Conservation (phyloP, 2,888 invertebrate genomes). For the Mythimna albipuncta region DNA sequence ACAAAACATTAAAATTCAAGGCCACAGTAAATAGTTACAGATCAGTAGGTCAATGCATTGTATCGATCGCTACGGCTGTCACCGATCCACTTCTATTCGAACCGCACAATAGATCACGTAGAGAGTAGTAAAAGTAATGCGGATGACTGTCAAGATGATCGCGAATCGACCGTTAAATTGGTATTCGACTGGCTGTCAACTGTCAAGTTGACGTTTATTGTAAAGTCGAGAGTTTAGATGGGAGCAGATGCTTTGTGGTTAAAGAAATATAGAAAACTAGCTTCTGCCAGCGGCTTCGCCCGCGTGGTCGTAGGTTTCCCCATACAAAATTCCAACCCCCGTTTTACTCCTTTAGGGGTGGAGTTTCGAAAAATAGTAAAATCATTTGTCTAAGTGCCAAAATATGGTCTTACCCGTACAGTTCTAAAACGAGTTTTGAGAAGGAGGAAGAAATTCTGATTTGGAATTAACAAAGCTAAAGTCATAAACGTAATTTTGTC, state of each 20-base stretch:
- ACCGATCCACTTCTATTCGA: conserved; percentile 40
- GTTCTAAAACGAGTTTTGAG: no score
- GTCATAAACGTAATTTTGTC: no score
- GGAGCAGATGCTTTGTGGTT: background rate
- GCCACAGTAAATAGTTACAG: conserved; percentile 36
- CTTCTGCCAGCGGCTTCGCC: no score
- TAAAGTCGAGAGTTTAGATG: conserved; percentile 3
- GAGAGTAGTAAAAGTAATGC: conserved; percentile 31
- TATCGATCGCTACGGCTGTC: conserved; percentile 37
- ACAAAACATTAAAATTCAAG: conserved; percentile 38
- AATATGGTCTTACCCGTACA: no score
- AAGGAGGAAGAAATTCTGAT: no score
- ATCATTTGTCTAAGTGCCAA: no score
- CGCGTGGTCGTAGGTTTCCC: no score
- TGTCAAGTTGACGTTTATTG: conserved; percentile 20
- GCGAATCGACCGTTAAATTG: conserved; percentile 44
- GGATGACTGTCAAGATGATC: conserved; percentile 18
- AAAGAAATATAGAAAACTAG: background rate
- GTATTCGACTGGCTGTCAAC: conserved; percentile 7
- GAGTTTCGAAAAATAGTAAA: no score
- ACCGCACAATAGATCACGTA: conserved; percentile 47
- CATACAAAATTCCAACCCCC: no score
- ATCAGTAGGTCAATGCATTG: conserved; percentile 52
- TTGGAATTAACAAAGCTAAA: no score
- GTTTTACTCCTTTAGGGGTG: no score